These are phyloP conservation scores for Neodiprion lecontei DNA, from an alignment of 1,140 invertebrate species.

Conservation along the genomic window DNA sequence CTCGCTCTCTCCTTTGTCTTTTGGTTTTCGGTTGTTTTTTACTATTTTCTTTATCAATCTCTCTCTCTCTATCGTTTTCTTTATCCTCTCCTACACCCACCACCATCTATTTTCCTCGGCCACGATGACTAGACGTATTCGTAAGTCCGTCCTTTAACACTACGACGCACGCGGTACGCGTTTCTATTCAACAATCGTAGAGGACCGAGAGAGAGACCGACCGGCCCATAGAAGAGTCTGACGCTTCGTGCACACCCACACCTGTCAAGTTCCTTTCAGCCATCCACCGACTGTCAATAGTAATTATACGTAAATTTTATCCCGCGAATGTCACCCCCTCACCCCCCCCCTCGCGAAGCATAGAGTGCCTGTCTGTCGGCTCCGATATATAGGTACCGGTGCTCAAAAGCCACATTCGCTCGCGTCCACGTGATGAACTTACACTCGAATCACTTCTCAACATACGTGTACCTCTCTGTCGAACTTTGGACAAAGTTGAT, in stretches of 20 bases:
- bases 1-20: too few species aligned
- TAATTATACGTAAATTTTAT: conserved; percentile 51
- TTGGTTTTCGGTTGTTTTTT: conserved; percentile 24
- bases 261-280: conserved; percentile 40
- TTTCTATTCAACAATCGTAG: neutral
- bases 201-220: neutral
- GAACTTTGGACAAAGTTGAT: too few species aligned
- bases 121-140: neutral
- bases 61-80: neutral
- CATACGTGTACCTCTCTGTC: neutral
- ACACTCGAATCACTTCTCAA: neutral
- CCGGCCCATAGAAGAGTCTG: conserved; percentile 33
- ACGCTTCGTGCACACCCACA: conserved; percentile 39
- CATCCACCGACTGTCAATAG: conserved; percentile 39
- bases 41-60: conserved; percentile 10
- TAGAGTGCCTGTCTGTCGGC: neutral
- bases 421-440: neutral
- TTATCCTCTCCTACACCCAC: neutral
- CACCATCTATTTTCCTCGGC: conserved; percentile 9
- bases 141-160: too few species aligned
- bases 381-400: neutral
- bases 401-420: conserved; percentile 21
- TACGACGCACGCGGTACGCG: neutral
- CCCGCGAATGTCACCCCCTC: conserved; percentile 33
- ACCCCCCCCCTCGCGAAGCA: neutral